Evolutionary conservation across 2,797 vertebrate genomes (phyloP).

Genomic region (Centroberyx gerrardi): DNA sequence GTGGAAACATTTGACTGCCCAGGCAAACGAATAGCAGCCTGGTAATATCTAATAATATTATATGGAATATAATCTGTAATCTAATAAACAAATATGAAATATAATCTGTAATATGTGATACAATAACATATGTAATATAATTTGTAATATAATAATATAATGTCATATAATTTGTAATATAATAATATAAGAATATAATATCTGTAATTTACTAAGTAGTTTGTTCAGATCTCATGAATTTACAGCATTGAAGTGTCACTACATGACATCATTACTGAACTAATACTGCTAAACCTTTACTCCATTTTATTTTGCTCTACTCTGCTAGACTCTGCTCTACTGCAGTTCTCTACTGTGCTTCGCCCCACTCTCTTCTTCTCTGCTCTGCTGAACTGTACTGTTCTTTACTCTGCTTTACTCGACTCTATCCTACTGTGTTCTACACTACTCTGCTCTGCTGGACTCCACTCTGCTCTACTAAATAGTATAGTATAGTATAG

Average conservation of each 20-base stretch:
- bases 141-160: not conserved
- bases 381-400: not conserved
- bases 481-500: too few relatives aligned
- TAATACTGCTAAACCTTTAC: not conserved
- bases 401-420: not conserved
- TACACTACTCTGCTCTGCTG: not conserved
- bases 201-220: too few relatives aligned
- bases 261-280: too few relatives aligned
- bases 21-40: not conserved
- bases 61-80: not conserved
- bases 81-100: too few relatives aligned
- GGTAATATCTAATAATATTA: not conserved
- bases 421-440: too few relatives aligned
- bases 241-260: too few relatives aligned
- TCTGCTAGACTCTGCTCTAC: not conserved
- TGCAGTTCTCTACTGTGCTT: not conserved
- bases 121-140: not conserved
- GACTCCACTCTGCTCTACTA: not conserved
- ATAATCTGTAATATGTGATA: too few relatives aligned
- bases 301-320: not conserved
- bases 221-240: too few relatives aligned
- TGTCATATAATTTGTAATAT: too few relatives aligned
- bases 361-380: not conserved
- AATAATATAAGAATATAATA: too few relatives aligned
- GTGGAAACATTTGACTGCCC: not conserved